These are phyloP conservation scores for Callionymus lyra DNA, from an alignment of 2,113 vertebrate species.

Conservation along the genomic window DNA sequence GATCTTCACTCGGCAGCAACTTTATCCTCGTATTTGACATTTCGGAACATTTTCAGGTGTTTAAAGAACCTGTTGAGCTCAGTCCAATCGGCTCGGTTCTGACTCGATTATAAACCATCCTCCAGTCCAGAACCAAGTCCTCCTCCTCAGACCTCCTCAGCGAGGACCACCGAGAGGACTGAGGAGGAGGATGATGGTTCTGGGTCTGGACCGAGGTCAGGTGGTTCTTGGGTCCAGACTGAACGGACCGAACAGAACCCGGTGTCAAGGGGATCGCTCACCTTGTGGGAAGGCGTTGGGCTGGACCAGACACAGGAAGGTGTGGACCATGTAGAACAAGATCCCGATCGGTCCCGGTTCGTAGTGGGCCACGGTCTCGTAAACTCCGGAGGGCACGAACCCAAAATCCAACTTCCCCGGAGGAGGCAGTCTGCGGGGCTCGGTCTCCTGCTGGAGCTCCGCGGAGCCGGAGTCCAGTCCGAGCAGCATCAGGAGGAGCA, in stretches of 20 bases:
- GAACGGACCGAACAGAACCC: too few relatives aligned
- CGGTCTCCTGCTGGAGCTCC: slow-evolving; percentile 50
- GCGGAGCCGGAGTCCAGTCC: slow-evolving; percentile 52
- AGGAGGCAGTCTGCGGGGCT: slow-evolving; percentile 41
- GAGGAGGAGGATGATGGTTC: neutral
- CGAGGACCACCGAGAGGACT: neutral
- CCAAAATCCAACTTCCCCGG: slow-evolving; percentile 75
- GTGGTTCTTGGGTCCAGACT: too few relatives aligned
- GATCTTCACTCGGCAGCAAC: too few relatives aligned
- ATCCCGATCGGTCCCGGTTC: slow-evolving; percentile 76
- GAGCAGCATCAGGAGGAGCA: slow-evolving; percentile 61
- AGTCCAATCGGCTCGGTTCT: neutral
- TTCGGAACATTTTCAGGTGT: too few relatives aligned
- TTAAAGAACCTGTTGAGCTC: neutral
- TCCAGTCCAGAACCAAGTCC: neutral
- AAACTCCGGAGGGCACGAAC: slow-evolving; percentile 72
- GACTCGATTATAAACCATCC: too few relatives aligned
- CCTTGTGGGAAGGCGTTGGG: slow-evolving; percentile 85
- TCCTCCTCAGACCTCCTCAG: too few relatives aligned
- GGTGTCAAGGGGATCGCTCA: slow-evolving; percentile 52
- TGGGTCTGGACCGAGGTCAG: too few relatives aligned
- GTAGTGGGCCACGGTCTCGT: slow-evolving; percentile 77
- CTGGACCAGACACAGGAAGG: slow-evolving; percentile 79
- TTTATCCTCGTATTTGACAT: too few relatives aligned
- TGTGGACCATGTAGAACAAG: slow-evolving; percentile 78